Base-by-base conservation (phyloP, 2,888 invertebrate genomes). In the Dasysyrphus albostriatus region DNA sequence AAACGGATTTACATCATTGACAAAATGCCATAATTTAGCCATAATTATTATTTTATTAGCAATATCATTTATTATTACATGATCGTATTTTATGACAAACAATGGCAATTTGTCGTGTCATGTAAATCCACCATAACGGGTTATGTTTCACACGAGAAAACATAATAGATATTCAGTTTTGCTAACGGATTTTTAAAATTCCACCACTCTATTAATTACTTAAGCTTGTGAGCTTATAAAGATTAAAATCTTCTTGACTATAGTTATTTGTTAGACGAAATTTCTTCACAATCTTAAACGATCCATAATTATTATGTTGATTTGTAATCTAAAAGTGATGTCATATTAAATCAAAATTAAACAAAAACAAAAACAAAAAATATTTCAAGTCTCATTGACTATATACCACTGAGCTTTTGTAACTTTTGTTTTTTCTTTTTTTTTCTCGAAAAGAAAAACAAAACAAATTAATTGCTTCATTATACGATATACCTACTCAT, bases 391-490 rank as follows among this genome's bases (percentile, higher is more conserved):
- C 32, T 7, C 65, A 47, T 47, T 47, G 16, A 16, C n/a, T 44
- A n/a, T n/a, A 3, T 39, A 5, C 42, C 6, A 34, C 65, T 34
- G 39, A 1, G 47, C 47, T 24, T 47, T 76, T 51, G 44, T 34
- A 32, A 16, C 10, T 73, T 39, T 47, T 39, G 42, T 32, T n/a
- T n/a, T n/a, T 24, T 24, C 3, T 24, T 24, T 24, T 24, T 24
- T 3, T 24, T 24, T 24, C 24, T 24, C 24, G 24, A 24, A 24
- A 24, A n/a, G 32, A 4, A 32, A 7, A 32, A 5, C 5, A 54
- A 54, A 47, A 29, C n/a, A 63, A 67, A 58, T 75, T 63, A 63
- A 70, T 70, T 63, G 49, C 49, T 75, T 34, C 54, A 54, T 54
- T 73, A 73, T 61, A 19, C 32, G 47, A 32, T 58, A 56, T 24